Percentiles rank a stretch among this genome's conserved stretches.
Evolutionary conservation across 2,797 vertebrate species (phyloP).

Genomic region (Avahi laniger): DNA sequence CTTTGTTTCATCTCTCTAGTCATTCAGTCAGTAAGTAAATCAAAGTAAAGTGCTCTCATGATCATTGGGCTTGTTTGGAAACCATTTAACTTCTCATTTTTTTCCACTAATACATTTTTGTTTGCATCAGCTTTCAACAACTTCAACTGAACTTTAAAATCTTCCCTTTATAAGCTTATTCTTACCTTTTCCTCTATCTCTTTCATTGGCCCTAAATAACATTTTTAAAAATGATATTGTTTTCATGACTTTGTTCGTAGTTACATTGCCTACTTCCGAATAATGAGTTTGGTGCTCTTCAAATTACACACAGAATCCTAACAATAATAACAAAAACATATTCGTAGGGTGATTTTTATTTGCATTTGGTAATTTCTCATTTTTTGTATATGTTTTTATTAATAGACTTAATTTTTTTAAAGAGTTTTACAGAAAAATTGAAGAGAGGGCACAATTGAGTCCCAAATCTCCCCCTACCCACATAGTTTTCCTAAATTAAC

Average conservation of each 20-base stretch:
- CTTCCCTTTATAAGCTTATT: not conserved
- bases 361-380: not conserved
- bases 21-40: not conserved
- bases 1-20: not conserved
- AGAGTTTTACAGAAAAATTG: not conserved
- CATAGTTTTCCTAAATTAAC: not conserved
- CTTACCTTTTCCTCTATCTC: not conserved
- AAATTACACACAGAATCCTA: not conserved
- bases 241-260: not conserved
- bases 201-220: not conserved
- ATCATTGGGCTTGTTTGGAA: not conserved
- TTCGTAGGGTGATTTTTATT: not conserved
- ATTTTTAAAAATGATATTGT: not conserved
- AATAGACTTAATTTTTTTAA: not conserved
- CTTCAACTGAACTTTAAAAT: conserved; percentile 6
- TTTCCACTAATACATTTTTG: not conserved
- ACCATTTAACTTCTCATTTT: not conserved
- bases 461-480: not conserved
- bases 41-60: not conserved
- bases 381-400: not conserved
- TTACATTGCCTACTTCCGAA: not conserved
- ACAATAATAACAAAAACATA: not conserved
- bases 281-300: not conserved
- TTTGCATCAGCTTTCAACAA: not conserved
- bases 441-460: not conserved